A percentile compares a stretch with the other conserved stretches of the same genome.
Evolutionary conservation across 1,140 invertebrate species (phyloP).

Genomic region (Lethocerus indicus): DNA sequence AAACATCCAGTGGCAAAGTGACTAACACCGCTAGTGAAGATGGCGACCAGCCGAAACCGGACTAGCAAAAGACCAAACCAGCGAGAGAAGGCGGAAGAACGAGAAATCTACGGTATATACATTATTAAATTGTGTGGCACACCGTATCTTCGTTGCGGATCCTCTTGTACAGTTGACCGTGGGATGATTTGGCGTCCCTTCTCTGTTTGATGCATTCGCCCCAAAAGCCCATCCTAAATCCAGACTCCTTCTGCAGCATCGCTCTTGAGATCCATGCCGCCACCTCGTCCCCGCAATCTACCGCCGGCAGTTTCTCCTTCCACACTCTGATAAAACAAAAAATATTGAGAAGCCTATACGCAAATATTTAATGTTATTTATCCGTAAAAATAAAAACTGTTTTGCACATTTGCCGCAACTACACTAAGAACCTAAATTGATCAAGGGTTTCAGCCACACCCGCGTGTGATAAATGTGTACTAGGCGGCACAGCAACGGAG

Average conservation of each 20-base stretch:
- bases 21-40: too few species aligned
- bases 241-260: conserved; percentile 32
- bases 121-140: conserved; percentile 19
- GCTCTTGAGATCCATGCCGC: conserved; percentile 40
- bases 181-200: background rate
- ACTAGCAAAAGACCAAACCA: too few species aligned
- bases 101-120: too few species aligned
- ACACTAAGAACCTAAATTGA: too few species aligned
- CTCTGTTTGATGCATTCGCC: conserved; percentile 21
- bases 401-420: too few species aligned
- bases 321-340: conserved; percentile 11
- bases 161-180: conserved; percentile 18
- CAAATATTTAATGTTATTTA: background rate
- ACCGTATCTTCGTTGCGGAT: conserved; percentile 18
- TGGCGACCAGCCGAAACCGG: too few species aligned
- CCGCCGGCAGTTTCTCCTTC: conserved; percentile 26
- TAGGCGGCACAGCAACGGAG: too few species aligned
- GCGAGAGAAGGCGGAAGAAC: too few species aligned
- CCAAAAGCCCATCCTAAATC: conserved; percentile 37
- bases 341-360: background rate
- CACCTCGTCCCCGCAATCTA: conserved; percentile 41
- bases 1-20: too few species aligned
- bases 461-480: too few species aligned
- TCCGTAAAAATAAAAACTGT: background rate
- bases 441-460: too few species aligned